Evolutionary conservation across 1,140 invertebrate species (phyloP).

Genomic region (Eriocheir sinensis): DNA sequence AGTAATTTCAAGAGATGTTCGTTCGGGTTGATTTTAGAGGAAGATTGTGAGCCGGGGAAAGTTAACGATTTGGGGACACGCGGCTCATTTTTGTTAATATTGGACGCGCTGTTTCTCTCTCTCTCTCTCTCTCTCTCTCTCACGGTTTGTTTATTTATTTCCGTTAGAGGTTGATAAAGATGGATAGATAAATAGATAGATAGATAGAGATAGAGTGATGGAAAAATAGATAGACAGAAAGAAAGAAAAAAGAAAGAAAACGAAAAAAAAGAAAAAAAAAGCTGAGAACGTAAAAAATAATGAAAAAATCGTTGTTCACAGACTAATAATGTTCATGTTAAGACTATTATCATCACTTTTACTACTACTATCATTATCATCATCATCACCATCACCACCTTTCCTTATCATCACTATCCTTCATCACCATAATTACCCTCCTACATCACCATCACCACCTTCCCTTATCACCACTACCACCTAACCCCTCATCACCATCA

Average conservation of each 20-base stretch:
- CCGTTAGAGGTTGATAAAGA: not conserved
- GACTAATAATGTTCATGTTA: too few species aligned
- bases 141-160: not conserved
- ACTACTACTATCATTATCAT: constrained; percentile 35
- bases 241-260: too few species aligned
- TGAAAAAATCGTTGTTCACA: too few species aligned
- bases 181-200: not conserved
- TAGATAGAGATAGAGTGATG: not conserved
- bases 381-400: not conserved
- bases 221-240: too few species aligned
- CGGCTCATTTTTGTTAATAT: too few species aligned
- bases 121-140: too few species aligned
- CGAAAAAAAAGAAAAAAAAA: too few species aligned
- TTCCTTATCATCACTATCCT: not conserved
- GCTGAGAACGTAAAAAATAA: too few species aligned
- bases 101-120: too few species aligned
- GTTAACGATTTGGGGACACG: constrained; percentile 48
- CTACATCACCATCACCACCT: not conserved
- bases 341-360: constrained; percentile 16
- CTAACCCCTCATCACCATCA: not conserved
- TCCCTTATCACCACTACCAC: not conserved
- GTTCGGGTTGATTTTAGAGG: constrained; percentile 66
- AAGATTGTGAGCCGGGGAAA: constrained; percentile 56
- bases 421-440: not conserved
- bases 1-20: constrained; percentile 70